Evolutionary conservation across 2,888 invertebrate genomes (phyloP).

Genomic region (Zhuqinia jingwanae): DNA sequence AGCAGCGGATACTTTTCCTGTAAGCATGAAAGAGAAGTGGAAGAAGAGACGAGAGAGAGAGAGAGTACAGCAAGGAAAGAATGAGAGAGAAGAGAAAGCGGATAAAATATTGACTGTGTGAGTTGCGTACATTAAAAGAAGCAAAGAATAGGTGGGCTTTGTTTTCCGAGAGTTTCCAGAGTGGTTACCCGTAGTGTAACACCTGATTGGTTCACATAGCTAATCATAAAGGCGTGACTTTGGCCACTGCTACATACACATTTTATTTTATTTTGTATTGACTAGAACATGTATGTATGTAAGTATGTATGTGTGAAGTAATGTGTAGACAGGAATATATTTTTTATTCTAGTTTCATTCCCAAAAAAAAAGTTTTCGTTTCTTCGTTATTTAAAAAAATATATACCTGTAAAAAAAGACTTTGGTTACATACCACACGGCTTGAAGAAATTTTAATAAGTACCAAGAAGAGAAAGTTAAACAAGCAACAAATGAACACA

Average conservation of each 20-base stretch:
- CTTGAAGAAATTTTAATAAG: slow-evolving; percentile 4
- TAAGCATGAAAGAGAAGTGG: slow-evolving; percentile 45
- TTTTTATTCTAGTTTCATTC: slow-evolving; percentile 35
- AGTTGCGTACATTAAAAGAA: slow-evolving; percentile 74
- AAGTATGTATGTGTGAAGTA: neutral
- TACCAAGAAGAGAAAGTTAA: slow-evolving; percentile 53
- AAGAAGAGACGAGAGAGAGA: slow-evolving; percentile 30
- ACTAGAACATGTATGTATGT: slow-evolving; percentile 12
- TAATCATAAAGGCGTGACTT: slow-evolving; percentile 79
- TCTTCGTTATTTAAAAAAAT: slow-evolving; percentile 46
- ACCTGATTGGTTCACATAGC: slow-evolving; percentile 79
- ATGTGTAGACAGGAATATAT: neutral
- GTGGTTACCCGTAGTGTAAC: slow-evolving; percentile 77
- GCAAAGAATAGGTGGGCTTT: slow-evolving; percentile 78
- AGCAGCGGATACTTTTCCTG: slow-evolving; percentile 49
- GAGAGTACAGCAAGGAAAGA: slow-evolving; percentile 56
- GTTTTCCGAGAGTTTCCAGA: slow-evolving; percentile 78
- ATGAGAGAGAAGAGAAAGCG: slow-evolving; percentile 63
- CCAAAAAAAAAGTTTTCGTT: slow-evolving; percentile 4
- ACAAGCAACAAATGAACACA: slow-evolving; percentile 52
- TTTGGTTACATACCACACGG: neutral
- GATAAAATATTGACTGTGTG: slow-evolving; percentile 74
- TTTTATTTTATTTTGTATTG: slow-evolving; percentile 51
- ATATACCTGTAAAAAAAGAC: neutral
- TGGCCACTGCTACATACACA: slow-evolving; percentile 59